These are phyloP conservation scores for Chromobotia macracanthus DNA, from an alignment of 2,797 vertebrate species.

Conservation along the genomic window DNA sequence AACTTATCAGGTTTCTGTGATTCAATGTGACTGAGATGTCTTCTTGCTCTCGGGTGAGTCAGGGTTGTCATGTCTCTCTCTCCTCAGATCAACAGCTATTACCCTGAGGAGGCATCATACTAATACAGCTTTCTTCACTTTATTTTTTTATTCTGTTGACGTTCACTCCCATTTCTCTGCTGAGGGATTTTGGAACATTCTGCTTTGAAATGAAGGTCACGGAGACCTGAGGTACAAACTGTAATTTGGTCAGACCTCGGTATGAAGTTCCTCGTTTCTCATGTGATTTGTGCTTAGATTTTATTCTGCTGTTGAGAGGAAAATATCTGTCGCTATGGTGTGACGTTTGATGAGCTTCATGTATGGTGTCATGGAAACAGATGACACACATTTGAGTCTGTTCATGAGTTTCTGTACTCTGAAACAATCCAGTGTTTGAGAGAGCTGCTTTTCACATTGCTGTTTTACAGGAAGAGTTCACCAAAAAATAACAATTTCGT, in stretches of 20 bases:
- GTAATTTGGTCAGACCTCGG: background rate
- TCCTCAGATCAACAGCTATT: background rate
- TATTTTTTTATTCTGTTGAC: background rate
- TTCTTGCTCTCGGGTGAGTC: conserved; percentile 11
- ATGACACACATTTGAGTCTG: background rate
- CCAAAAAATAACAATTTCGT: no score
- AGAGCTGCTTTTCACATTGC: no score
- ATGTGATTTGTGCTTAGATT: conserved; percentile 9
- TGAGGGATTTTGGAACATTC: background rate
- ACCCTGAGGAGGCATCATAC: background rate
- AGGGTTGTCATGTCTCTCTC: background rate
- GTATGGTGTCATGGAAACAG: conserved; percentile 15
- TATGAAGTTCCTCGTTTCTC: conserved; percentile 21
- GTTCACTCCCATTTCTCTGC: background rate
- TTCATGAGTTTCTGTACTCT: no score
- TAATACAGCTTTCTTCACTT: background rate
- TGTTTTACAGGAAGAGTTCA: no score
- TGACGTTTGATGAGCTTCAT: conserved; percentile 31
- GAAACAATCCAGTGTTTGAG: no score
- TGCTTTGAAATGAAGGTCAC: conserved; percentile 12
- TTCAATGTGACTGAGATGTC: conserved; percentile 9
- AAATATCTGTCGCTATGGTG: conserved; percentile 50
- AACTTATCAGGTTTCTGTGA: conserved; percentile 17
- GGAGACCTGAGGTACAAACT: background rate
- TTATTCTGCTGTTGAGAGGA: conserved; percentile 19